A percentile compares a stretch with the other conserved stretches of the same genome.
phyloP scores from a whole-genome alignment of 1,140 invertebrate species.

The Triops cancriformis region DNA sequence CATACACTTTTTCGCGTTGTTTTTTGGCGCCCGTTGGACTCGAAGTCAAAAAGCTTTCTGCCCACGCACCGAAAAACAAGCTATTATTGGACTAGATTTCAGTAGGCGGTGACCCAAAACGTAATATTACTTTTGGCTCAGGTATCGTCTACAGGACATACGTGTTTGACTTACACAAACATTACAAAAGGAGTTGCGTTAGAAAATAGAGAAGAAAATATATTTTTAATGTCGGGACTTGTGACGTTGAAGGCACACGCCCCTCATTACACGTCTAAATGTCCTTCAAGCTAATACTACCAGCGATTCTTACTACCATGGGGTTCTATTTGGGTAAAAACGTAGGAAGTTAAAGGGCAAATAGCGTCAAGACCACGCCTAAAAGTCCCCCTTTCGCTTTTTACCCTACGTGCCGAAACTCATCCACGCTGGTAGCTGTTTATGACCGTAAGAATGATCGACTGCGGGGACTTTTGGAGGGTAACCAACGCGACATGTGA shows the following conservation, averaged over 20 bases:
- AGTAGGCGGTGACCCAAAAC: background rate
- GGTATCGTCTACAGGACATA: background rate
- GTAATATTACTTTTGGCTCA: background rate
- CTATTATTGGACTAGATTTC: constrained; percentile 2
- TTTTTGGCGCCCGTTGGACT: constrained; percentile 15
- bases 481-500: too few relatives aligned
- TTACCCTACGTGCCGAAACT: background rate
- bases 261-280: background rate
- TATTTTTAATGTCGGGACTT: too few relatives aligned
- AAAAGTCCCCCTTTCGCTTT: background rate
- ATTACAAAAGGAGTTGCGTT: too few relatives aligned
- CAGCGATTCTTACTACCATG: too few relatives aligned
- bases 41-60: constrained; percentile 8
- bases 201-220: too few relatives aligned
- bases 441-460: too few relatives aligned
- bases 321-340: too few relatives aligned
- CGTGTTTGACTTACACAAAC: too few relatives aligned
- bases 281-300: background rate
- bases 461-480: too few relatives aligned
- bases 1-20: background rate
- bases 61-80: constrained; percentile 1
- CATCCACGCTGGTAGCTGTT: background rate
- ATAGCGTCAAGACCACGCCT: background rate
- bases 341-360: background rate
- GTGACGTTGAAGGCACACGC: background rate